Percentiles rank a stretch among this genome's conserved stretches.
Conservation (phyloP, 2,113 vertebrate species). For the Arothron firmamentum region DNA sequence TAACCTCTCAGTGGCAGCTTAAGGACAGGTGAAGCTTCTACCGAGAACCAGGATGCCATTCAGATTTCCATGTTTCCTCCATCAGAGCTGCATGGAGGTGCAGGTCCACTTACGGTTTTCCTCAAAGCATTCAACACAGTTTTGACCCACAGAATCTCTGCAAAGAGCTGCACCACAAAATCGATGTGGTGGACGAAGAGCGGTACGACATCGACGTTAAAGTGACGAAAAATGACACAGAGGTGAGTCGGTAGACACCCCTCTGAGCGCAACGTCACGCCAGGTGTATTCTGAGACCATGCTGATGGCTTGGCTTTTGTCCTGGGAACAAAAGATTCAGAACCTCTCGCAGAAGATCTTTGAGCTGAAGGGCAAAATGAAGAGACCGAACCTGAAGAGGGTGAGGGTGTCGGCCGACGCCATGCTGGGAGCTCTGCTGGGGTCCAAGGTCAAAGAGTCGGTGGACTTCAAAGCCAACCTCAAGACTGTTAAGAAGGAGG, state of each 20-base stretch:
- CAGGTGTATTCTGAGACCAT: no score
- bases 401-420: slow-evolving; percentile 79
- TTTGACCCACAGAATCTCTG: slow-evolving; percentile 69
- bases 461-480: slow-evolving; percentile 78
- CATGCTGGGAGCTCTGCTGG: slow-evolving; percentile 77
- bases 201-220: slow-evolving; percentile 73
- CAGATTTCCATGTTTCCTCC: no score
- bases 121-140: background rate
- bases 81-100: no score
- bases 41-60: no score
- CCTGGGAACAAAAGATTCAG: slow-evolving; percentile 61
- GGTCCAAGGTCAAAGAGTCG: slow-evolving; percentile 73
- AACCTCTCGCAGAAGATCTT: slow-evolving; percentile 74
- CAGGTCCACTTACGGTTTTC: no score
- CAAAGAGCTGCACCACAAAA: slow-evolving; percentile 73
- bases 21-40: no score
- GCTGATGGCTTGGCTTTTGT: slow-evolving; percentile 3
- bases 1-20: no score
- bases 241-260: slow-evolving; percentile 56
- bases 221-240: slow-evolving; percentile 66
- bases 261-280: background rate
- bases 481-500: slow-evolving; percentile 80
- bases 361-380: slow-evolving; percentile 81
- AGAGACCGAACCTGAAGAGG: slow-evolving; percentile 74
- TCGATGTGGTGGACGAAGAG: slow-evolving; percentile 75